phyloP scores from a whole-genome alignment of 2,113 vertebrate genomes.

The Melanerpes formicivorus region DNA sequence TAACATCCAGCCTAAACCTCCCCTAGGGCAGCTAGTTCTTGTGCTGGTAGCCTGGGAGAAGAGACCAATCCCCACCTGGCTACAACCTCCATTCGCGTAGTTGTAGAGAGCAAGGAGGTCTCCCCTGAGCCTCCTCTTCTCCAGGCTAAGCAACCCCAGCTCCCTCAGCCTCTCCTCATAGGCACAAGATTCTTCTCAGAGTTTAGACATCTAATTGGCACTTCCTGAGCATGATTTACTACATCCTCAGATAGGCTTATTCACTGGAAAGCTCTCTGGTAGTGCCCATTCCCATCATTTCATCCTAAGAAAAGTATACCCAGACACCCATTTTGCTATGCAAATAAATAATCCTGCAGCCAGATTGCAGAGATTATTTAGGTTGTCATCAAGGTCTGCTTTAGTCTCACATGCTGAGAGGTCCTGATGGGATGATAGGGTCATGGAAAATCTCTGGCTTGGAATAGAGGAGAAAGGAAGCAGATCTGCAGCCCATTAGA shows the following conservation, averaged over 20 bases:
- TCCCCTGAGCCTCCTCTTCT: no score
- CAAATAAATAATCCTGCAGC: no score
- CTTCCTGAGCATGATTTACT: not conserved
- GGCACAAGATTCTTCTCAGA: not conserved
- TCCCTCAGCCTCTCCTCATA: no score
- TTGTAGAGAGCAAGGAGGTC: no score
- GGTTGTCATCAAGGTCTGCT: not conserved
- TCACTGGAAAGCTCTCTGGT: not conserved
- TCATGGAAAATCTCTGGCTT: not conserved
- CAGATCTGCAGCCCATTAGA: no score
- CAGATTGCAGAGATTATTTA: not conserved
- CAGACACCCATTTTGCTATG: not conserved
- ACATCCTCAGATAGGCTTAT: not conserved
- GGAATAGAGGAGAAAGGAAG: not conserved
- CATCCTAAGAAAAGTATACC: rapidly evolving
- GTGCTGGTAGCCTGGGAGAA: no score
- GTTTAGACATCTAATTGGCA: not conserved
- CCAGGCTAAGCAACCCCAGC: no score
- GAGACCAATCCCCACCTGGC: no score
- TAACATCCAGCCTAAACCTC: no score
- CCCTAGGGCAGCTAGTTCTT: no score
- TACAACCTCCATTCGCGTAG: no score
- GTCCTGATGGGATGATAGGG: not conserved
- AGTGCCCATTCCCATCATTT: not conserved
- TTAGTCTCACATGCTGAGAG: not conserved